A percentile compares a stretch with the other conserved stretches of the same genome.
Evolutionary conservation across 1,140 invertebrate species (phyloP).

Genomic region (Leptinotarsa lineolata): DNA sequence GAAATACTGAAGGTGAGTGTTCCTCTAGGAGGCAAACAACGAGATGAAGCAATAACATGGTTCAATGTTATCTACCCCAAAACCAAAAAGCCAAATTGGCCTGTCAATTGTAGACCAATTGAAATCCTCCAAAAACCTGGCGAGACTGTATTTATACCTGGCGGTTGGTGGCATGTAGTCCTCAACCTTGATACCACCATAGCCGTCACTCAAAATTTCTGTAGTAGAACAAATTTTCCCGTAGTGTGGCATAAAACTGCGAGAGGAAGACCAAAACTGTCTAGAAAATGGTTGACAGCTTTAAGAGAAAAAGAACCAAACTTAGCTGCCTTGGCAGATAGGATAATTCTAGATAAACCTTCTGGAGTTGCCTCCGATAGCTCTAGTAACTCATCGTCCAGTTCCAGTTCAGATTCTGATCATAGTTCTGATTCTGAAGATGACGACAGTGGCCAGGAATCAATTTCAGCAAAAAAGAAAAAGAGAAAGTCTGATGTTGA

Average conservation of each 20-base stretch:
- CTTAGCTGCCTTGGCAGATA: conserved; percentile 80
- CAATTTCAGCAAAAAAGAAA: conserved; percentile 84
- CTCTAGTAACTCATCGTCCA: conserved; percentile 87
- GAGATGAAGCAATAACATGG: conserved; percentile 98
- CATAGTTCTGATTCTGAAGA: conserved; percentile 71
- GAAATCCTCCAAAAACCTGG: conserved; percentile 97
- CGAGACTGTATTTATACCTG: conserved; percentile 98
- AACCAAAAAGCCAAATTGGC: conserved; percentile 88
- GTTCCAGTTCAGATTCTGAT: conserved; percentile 69
- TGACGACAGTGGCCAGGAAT: conserved; percentile 86
- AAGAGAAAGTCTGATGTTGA: conserved; percentile 60
- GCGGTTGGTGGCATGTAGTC: conserved; percentile 99
- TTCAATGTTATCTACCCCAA: conserved; percentile 96
- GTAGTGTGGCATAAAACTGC: conserved; percentile 99
- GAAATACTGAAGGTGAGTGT: conserved; percentile 91
- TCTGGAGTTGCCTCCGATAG: conserved; percentile 94
- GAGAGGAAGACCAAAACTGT: conserved; percentile 91
- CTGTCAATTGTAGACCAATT: conserved; percentile 86
- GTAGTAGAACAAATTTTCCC: conserved; percentile 93
- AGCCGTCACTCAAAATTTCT: conserved; percentile 98
- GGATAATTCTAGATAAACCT: conserved; percentile 82
- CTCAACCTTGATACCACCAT: conserved; percentile 95
- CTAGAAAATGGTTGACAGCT: conserved; percentile 62
- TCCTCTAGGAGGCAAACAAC: conserved; percentile 90
- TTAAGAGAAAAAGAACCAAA: conserved; percentile 76